These are phyloP conservation scores for Plumapathes pennacea DNA, from an alignment of 92 coral and sea anemone genomes.

Conservation along the genomic window DNA sequence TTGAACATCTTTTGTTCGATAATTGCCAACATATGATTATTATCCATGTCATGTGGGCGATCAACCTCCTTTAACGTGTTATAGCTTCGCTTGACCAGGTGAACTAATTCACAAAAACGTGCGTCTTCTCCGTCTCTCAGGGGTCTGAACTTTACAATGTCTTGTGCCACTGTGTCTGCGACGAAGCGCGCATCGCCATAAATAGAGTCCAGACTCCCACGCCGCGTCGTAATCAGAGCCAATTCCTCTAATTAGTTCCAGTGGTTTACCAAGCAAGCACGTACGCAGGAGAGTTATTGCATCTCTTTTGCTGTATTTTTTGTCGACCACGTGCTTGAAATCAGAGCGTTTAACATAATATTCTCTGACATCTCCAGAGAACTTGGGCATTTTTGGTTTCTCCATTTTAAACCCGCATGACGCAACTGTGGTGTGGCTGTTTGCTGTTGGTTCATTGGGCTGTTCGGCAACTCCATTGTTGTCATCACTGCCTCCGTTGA, in stretches of 20 bases:
- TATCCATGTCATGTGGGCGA: conserved; percentile 57
- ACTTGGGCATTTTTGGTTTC: conserved; percentile 59
- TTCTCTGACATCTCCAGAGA: conserved; percentile 59
- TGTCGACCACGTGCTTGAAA: conserved; percentile 53
- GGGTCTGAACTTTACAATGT: conserved; percentile 42
- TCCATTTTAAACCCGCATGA: conserved; percentile 35
- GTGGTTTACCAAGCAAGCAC: too few relatives aligned
- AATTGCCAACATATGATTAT: conserved; percentile 47
- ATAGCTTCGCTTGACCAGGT: conserved; percentile 44
- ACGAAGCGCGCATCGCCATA: conserved; percentile 60
- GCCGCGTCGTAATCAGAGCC: conserved; percentile 60
- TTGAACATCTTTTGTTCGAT: conserved; percentile 37
- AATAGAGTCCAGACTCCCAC: conserved; percentile 53
- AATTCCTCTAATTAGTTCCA: conserved; percentile 59
- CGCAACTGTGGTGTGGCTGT: too few relatives aligned
- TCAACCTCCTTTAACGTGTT: conserved; percentile 67
- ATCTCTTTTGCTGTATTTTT: conserved; percentile 33
- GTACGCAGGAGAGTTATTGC: conserved; percentile 53
- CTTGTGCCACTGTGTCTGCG: conserved; percentile 49
- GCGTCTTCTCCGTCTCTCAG: conserved; percentile 55
- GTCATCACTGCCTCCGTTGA: too few relatives aligned
- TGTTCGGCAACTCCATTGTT: too few relatives aligned
- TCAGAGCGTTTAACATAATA: conserved; percentile 36
- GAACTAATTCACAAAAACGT: conserved; percentile 65
- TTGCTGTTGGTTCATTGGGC: too few relatives aligned